These are phyloP conservation scores for Dolomedes plantarius DNA, from an alignment of 2,888 invertebrate genomes.

Conservation along the genomic window DNA sequence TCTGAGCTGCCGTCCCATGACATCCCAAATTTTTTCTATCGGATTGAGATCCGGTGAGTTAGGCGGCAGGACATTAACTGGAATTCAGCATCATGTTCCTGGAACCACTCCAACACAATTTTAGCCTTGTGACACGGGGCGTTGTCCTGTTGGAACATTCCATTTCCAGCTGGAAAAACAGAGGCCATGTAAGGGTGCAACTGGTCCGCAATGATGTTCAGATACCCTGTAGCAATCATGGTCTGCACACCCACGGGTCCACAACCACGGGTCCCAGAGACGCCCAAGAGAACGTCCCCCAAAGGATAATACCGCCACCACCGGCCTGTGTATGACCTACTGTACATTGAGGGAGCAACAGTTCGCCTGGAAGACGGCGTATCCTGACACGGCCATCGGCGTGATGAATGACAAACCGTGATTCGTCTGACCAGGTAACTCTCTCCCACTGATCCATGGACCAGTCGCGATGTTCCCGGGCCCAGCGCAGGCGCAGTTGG, in stretches of 20 bases:
- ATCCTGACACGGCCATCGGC: no score
- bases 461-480: no score
- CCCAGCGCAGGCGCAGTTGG: no score
- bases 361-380: no score
- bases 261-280: not conserved
- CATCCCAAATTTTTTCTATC: slow-evolving; percentile 3
- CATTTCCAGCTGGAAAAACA: not conserved
- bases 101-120: slow-evolving; percentile 13
- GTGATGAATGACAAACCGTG: no score
- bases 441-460: no score
- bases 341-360: no score
- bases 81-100: slow-evolving; percentile 2
- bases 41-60: not conserved
- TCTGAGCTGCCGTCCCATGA: slow-evolving; percentile 11
- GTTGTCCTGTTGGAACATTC: not conserved
- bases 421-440: no score
- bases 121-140: not conserved
- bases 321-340: no score
- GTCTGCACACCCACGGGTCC: not conserved
- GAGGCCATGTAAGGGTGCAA: slow-evolving; percentile 14
- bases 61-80: not conserved
- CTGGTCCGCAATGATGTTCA: slow-evolving; percentile 12
- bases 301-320: not conserved
- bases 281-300: not conserved
- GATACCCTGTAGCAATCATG: not conserved